phyloP scores from a whole-genome alignment of 2,888 invertebrate species.

The Therioaphis trifolii region DNA sequence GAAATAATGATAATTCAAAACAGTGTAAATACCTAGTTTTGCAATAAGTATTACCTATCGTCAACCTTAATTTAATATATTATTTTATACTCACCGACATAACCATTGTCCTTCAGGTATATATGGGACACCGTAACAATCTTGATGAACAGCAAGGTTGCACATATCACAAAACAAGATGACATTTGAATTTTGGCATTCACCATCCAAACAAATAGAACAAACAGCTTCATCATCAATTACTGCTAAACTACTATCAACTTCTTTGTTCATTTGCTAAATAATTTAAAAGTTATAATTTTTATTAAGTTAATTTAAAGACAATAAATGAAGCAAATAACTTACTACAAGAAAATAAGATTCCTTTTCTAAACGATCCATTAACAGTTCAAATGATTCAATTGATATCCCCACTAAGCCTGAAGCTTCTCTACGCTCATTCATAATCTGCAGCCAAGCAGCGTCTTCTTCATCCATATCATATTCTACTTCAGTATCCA shows the following conservation, averaged over 20 bases:
- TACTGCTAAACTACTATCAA: conserved; percentile 72
- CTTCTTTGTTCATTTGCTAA: conserved; percentile 65
- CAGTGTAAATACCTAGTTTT: no score
- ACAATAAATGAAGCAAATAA: background rate
- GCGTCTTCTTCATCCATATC: conserved; percentile 98
- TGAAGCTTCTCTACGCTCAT: conserved; percentile 81
- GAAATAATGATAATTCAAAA: no score
- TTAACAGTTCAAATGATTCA: conserved; percentile 91
- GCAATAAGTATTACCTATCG: no score
- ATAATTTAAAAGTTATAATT: conserved; percentile 11
- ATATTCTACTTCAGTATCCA: conserved; percentile 93
- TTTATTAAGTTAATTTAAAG: background rate
- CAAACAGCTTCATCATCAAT: conserved; percentile 98
- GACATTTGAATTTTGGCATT: conserved; percentile 98
- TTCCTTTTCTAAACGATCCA: conserved; percentile 98
- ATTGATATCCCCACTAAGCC: conserved; percentile 83
- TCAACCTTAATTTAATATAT: background rate
- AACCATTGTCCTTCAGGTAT: conserved; percentile 98
- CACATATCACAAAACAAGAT: conserved; percentile 99
- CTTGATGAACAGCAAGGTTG: conserved; percentile 98
- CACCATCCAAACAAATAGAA: conserved; percentile 98
- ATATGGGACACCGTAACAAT: conserved; percentile 97
- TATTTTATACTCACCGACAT: conserved; percentile 72
- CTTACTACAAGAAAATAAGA: conserved; percentile 86
- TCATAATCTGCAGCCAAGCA: conserved; percentile 91